A percentile compares a stretch with the other conserved stretches of the same genome.
phyloP scores from a whole-genome alignment of 2,113 vertebrate species.

The Actenoides lindsayi region DNA sequence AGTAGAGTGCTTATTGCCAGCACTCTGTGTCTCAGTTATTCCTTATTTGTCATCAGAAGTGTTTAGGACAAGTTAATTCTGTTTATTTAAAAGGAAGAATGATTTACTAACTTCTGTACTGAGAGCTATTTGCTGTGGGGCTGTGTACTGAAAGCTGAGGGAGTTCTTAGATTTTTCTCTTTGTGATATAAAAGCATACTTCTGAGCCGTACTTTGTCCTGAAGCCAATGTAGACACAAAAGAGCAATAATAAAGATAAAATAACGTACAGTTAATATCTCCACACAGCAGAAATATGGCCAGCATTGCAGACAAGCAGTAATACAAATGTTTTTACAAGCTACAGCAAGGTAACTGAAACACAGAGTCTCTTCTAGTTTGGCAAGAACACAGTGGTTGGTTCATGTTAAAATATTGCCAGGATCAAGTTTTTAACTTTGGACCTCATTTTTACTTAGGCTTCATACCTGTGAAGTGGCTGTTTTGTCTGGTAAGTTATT shows the following conservation, averaged over 20 bases:
- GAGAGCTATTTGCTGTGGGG: background rate
- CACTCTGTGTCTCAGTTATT: background rate
- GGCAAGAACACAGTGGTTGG: background rate
- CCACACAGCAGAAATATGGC: background rate
- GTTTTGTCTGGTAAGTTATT: background rate
- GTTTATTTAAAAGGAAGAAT: background rate
- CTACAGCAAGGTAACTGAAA: background rate
- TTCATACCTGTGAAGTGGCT: background rate
- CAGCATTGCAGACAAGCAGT: background rate
- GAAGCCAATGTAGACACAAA: background rate
- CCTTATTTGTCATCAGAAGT: background rate
- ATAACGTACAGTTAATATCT: background rate
- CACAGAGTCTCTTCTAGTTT: background rate
- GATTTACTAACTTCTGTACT: background rate
- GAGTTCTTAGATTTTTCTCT: background rate
- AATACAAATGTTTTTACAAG: background rate
- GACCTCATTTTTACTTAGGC: background rate
- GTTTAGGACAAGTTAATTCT: background rate
- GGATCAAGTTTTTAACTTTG: background rate
- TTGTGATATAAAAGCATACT: background rate
- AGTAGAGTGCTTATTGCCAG: rapidly evolving
- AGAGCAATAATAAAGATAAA: background rate
- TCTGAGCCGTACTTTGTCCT: background rate
- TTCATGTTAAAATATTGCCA: background rate
- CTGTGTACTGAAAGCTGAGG: background rate